phyloP scores from a whole-genome alignment of 2,797 vertebrate species.

The Protonibea diacanthus region DNA sequence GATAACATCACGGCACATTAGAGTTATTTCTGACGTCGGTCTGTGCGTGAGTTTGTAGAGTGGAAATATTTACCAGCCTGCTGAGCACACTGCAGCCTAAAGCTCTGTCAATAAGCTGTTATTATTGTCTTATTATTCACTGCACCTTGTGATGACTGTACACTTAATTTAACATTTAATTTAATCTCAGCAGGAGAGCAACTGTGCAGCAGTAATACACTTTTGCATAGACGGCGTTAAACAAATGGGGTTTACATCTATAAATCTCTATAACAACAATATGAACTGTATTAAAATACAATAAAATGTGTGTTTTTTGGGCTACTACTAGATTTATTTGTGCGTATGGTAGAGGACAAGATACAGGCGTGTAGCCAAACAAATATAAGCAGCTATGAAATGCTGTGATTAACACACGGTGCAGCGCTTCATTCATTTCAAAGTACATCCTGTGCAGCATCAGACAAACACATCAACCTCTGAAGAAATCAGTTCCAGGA shows the following conservation, averaged over 20 bases:
- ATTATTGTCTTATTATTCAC: conserved; percentile 9
- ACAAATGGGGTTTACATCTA: background rate
- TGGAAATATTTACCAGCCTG: background rate
- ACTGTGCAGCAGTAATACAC: background rate
- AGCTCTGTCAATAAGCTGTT: background rate
- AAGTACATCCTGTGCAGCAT: conserved; percentile 33
- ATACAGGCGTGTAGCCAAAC: background rate
- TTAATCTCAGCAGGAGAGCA: background rate
- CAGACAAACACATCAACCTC: conserved; percentile 38
- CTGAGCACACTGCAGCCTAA: conserved; percentile 14
- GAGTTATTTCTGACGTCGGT: background rate
- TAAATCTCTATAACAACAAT: background rate
- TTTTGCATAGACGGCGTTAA: background rate
- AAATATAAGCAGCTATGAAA: background rate
- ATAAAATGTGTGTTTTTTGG: background rate
- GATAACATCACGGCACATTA: background rate
- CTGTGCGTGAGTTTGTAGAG: background rate
- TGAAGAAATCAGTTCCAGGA: conserved; percentile 36
- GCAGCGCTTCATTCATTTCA: conserved; percentile 3
- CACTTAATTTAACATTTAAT: conserved; percentile 14
- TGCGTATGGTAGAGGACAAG: background rate
- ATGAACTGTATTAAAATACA: background rate
- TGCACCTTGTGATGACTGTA: conserved; percentile 14
- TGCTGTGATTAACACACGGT: conserved; percentile 1
- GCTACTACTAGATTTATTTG: background rate